These are phyloP conservation scores for Scolanthus callimorphus DNA, from an alignment of 92 coral and sea anemone species.

Conservation along the genomic window DNA sequence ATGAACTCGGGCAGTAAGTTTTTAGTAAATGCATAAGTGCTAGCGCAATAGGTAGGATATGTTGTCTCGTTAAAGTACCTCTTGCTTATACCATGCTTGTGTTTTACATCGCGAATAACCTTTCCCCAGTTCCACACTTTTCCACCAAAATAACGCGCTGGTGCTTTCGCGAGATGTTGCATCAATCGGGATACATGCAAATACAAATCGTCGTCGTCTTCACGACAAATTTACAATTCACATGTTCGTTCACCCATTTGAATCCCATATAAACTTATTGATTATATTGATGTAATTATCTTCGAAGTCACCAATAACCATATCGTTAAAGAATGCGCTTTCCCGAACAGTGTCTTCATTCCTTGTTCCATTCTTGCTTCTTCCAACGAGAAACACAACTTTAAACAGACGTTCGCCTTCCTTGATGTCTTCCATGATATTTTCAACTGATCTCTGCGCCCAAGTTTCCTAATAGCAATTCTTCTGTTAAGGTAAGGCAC, in stretches of 20 bases:
- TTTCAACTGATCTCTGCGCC: too few species aligned
- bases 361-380: constrained; percentile 3
- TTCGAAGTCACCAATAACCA: constrained; percentile 44
- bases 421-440: too few species aligned
- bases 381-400: constrained; percentile 43
- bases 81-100: constrained; percentile 46
- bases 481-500: constrained; percentile 12
- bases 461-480: constrained; percentile 48
- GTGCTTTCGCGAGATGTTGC: constrained; percentile 26
- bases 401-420: not conserved
- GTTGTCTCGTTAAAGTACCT: constrained; percentile 13
- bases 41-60: constrained; percentile 51
- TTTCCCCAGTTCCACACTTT: constrained; percentile 17
- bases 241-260: constrained; percentile 19
- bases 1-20: constrained; percentile 40
- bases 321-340: constrained; percentile 31
- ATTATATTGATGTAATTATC: constrained; percentile 41
- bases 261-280: constrained; percentile 54
- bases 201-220: constrained; percentile 61
- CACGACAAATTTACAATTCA: constrained; percentile 24
- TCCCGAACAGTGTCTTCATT: constrained; percentile 30
- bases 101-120: constrained; percentile 26
- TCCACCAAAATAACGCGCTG: constrained; percentile 45
- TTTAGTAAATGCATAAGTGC: constrained; percentile 26
- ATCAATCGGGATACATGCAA: constrained; percentile 27